phyloP scores from a whole-genome alignment of 2,888 invertebrate species.

The Pheosia gnoma region DNA sequence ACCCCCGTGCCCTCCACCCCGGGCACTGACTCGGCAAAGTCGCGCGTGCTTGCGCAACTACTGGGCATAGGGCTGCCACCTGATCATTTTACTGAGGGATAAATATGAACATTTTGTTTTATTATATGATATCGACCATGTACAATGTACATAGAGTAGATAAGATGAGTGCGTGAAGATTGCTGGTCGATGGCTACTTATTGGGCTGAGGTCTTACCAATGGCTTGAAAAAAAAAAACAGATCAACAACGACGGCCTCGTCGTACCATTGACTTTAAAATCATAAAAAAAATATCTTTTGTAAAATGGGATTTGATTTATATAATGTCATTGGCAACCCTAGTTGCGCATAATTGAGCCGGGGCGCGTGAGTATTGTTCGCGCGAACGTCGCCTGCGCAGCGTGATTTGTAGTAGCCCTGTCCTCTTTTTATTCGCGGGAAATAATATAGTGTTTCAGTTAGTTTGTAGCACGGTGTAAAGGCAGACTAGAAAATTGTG shows the following conservation, averaged over 20 bases:
- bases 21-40: conserved; percentile 14
- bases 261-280: no score
- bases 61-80: conserved; percentile 38
- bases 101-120: no score
- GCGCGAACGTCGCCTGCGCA: conserved; percentile 23
- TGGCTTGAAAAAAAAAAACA: no score
- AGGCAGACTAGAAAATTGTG: not conserved
- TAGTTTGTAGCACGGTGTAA: conserved; percentile 1
- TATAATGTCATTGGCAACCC: conserved; percentile 4
- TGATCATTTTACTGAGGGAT: not conserved
- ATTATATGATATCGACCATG: no score
- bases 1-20: conserved; percentile 8
- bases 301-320: not conserved
- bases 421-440: conserved; percentile 15
- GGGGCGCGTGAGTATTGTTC: conserved; percentile 9
- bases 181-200: no score
- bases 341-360: conserved; percentile 11
- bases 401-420: conserved; percentile 33
- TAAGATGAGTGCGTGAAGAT: no score
- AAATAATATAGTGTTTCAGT: conserved; percentile 7
- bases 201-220: no score
- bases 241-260: no score
- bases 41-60: conserved; percentile 49
- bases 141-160: no score
- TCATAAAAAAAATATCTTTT: no score